Evolutionary conservation across 1,140 invertebrate species (phyloP).

Genomic region (Lasioglossum albipes): DNA sequence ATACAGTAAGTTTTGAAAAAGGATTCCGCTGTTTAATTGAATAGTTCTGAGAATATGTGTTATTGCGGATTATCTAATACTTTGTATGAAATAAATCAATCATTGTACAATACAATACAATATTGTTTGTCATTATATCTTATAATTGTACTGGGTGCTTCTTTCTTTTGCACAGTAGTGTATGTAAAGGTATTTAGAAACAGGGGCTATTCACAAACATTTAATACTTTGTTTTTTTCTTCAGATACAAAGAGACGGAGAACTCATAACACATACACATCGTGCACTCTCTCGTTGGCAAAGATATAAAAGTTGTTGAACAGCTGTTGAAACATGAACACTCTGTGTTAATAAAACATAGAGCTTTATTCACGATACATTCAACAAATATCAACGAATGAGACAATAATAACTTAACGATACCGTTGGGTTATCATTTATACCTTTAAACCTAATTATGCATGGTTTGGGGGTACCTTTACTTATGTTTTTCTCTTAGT

Average conservation of each 20-base stretch:
- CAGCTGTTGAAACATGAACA: conserved; percentile 28
- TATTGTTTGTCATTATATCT: too few species aligned
- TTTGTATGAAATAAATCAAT: too few species aligned
- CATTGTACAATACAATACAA: too few species aligned
- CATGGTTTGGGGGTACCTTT: conserved; percentile 50
- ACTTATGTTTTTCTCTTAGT: conserved; percentile 53
- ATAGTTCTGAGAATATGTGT: too few species aligned
- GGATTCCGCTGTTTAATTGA: too few species aligned
- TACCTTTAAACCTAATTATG: conserved; percentile 64
- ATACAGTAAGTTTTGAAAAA: too few species aligned
- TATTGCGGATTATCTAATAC: too few species aligned
- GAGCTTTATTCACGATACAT: conserved; percentile 76
- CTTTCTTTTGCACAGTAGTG: too few species aligned
- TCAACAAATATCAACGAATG: conserved; percentile 74
- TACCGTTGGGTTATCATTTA: conserved; percentile 63
- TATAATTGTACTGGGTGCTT: too few species aligned
- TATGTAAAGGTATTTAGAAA: neutral
- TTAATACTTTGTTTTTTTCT: conserved; percentile 70
- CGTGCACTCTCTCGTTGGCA: neutral
- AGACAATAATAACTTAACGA: conserved; percentile 70
- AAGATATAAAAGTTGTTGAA: neutral
- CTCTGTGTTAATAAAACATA: conserved; percentile 75
- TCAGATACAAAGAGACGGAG: conserved; percentile 86
- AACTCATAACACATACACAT: conserved; percentile 81
- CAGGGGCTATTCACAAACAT: conserved; percentile 8